Conservation (phyloP, 2,888 invertebrate species). For the Sturmia bella region DNA sequence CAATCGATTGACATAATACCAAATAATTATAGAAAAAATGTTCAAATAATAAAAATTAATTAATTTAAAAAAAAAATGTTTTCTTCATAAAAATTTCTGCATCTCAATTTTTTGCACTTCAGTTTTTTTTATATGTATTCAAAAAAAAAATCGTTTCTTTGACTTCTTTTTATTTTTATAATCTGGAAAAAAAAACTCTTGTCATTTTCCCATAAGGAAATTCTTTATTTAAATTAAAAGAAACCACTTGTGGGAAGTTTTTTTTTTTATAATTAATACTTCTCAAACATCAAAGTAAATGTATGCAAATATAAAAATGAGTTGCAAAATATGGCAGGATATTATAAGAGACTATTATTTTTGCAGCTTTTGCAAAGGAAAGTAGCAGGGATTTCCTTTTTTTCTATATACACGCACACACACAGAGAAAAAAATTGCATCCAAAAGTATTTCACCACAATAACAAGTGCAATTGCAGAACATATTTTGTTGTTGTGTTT, state of each 20-base stretch:
- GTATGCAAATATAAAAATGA: constrained; percentile 34
- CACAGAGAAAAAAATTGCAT: constrained; percentile 36
- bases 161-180: not conserved
- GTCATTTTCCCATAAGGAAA: constrained; percentile 63
- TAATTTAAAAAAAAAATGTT: too few species aligned
- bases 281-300: constrained; percentile 65
- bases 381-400: not conserved
- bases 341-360: constrained; percentile 31
- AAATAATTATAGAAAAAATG: too few species aligned
- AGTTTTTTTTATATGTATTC: not conserved
- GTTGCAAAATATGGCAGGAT: not conserved
- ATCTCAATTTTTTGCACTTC: not conserved
- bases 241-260: constrained; percentile 49
- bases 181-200: constrained; percentile 22
- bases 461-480: constrained; percentile 54
- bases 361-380: not conserved
- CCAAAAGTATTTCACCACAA: constrained; percentile 35
- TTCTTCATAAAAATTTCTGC: too few species aligned
- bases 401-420: not conserved
- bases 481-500: constrained; percentile 27
- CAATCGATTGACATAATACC: too few species aligned
- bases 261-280: constrained; percentile 54
- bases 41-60: too few species aligned
- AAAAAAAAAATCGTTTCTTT: constrained; percentile 1
- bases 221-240: constrained; percentile 62